Evolutionary conservation across 2,113 vertebrate genomes (phyloP).

Genomic region (Columbina picui): DNA sequence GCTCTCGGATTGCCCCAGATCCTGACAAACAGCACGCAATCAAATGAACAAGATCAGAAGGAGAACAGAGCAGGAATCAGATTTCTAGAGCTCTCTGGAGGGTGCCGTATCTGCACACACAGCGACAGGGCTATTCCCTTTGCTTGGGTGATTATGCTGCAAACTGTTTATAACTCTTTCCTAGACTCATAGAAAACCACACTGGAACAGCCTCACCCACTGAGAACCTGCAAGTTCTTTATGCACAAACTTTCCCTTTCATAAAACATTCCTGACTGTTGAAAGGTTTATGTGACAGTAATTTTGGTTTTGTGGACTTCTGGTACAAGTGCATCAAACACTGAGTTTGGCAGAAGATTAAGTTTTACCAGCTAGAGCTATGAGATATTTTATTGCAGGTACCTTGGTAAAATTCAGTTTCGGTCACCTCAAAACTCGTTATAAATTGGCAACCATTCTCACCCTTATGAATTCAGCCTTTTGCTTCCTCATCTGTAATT

Average conservation of each 20-base stretch:
- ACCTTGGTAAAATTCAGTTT: neutral
- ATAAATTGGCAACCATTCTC: neutral
- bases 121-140: neutral
- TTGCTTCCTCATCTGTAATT: neutral
- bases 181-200: neutral
- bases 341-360: neutral
- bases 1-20: constrained; percentile 1
- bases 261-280: neutral
- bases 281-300: neutral
- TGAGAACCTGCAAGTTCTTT: neutral
- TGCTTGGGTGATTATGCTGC: neutral
- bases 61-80: neutral
- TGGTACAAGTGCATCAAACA: neutral
- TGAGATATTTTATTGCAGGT: neutral
- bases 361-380: neutral
- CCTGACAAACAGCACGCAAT: constrained; percentile 1
- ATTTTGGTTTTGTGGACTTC: neutral
- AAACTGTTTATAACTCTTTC: neutral
- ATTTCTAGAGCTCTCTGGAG: neutral
- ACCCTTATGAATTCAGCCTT: neutral
- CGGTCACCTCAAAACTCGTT: neutral
- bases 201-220: neutral
- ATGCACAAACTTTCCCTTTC: neutral
- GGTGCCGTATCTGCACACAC: neutral
- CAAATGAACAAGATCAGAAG: neutral